Evolutionary conservation across 2,113 vertebrate genomes (phyloP).

Genomic region (Serilophus lunatus): DNA sequence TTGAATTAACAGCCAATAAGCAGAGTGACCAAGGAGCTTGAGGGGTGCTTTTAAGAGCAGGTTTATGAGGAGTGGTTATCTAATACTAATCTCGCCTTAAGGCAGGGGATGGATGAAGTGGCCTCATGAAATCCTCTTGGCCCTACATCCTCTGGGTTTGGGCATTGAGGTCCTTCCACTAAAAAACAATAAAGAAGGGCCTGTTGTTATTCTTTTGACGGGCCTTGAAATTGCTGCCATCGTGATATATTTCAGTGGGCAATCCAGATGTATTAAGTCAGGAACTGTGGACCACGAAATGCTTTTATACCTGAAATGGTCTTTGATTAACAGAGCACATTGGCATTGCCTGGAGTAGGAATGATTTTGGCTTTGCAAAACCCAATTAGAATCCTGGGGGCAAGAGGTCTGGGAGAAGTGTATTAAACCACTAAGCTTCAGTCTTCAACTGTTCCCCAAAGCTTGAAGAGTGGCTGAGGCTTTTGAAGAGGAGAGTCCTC

Average conservation of each 20-base stretch:
- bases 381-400: accelerated
- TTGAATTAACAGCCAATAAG: neutral
- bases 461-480: neutral
- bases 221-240: neutral
- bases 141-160: neutral
- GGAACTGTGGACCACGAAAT: neutral
- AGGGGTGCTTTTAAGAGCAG: neutral
- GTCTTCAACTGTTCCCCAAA: neutral
- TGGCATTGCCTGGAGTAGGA: neutral
- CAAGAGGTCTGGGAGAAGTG: neutral
- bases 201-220: neutral
- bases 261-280: neutral
- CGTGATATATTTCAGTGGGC: neutral
- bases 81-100: neutral
- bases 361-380: neutral
- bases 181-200: neutral
- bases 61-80: neutral
- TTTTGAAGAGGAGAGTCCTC: neutral
- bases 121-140: neutral
- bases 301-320: neutral
- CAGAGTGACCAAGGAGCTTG: neutral
- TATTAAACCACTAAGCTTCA: neutral
- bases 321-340: neutral
- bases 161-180: neutral
- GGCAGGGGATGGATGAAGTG: neutral